Evolutionary conservation across 2,888 invertebrate genomes (phyloP).

Genomic region (Acleris literana): DNA sequence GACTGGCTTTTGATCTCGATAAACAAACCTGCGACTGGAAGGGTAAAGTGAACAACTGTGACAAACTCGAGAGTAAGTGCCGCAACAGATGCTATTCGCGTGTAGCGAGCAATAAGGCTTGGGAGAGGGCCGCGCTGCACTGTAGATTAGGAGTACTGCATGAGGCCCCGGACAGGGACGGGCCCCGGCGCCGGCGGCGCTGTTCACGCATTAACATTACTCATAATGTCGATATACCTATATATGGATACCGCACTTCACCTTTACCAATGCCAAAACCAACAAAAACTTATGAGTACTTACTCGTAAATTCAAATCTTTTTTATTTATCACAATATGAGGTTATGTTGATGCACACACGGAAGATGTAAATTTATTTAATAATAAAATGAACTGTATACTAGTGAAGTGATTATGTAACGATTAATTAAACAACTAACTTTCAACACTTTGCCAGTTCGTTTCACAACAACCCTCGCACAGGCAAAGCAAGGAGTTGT

Average conservation of each 20-base stretch:
- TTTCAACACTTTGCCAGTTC: constrained; percentile 26
- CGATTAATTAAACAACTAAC: constrained; percentile 32
- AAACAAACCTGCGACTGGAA: constrained; percentile 99
- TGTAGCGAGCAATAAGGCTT: constrained; percentile 79
- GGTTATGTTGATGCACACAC: constrained; percentile 26
- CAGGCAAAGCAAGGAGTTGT: constrained; percentile 4
- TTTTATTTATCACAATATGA: constrained; percentile 25
- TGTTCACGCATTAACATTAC: constrained; percentile 66
- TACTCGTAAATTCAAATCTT: too few relatives aligned
- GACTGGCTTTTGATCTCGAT: constrained; percentile 98
- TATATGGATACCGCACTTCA: background rate
- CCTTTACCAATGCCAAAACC: too few relatives aligned
- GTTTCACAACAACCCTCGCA: constrained; percentile 11
- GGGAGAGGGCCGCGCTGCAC: constrained; percentile 81
- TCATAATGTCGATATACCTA: constrained; percentile 25
- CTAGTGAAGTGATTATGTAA: constrained; percentile 27
- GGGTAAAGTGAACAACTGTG: constrained; percentile 98
- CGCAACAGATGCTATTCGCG: constrained; percentile 76
- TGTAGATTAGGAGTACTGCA: constrained; percentile 79
- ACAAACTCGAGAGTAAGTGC: constrained; percentile 97
- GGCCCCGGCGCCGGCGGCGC: constrained; percentile 50
- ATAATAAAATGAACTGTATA: too few relatives aligned
- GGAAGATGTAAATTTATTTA: constrained; percentile 1
- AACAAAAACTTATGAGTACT: too few relatives aligned
- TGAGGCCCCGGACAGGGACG: constrained; percentile 69